Percentiles rank a stretch among this genome's conserved stretches.
These are phyloP conservation scores for Disparrhopalites patrizii DNA, from an alignment of 2,888 invertebrate species.

Conservation along the genomic window DNA sequence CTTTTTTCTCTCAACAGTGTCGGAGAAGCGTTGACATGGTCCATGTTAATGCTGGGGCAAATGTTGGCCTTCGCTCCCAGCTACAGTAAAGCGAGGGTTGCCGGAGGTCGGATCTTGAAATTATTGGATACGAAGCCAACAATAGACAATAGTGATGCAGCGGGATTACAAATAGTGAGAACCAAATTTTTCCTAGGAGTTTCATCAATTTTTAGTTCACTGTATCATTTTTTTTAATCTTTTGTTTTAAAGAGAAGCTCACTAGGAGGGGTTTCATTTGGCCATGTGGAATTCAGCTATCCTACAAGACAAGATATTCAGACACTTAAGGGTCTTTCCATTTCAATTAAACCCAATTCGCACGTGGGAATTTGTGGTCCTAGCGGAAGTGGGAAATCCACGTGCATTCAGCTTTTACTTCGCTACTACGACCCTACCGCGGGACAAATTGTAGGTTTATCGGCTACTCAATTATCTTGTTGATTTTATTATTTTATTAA, in stretches of 20 bases:
- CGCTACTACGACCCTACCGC: constrained; percentile 73
- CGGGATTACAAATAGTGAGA: constrained; percentile 50
- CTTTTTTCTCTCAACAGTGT: too few relatives aligned
- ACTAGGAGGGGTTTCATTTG: constrained; percentile 52
- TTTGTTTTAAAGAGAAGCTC: constrained; percentile 5
- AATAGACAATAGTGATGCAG: constrained; percentile 50
- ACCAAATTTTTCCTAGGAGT: too few relatives aligned
- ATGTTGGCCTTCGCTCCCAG: constrained; percentile 67
- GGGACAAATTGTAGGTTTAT: constrained; percentile 61
- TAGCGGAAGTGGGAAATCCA: constrained; percentile 81
- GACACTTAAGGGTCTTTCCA: constrained; percentile 67
- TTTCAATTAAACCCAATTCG: constrained; percentile 63
- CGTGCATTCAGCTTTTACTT: constrained; percentile 74
- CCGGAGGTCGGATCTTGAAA: constrained; percentile 65
- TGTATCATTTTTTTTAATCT: too few relatives aligned
- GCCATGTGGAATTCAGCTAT: constrained; percentile 54
- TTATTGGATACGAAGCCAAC: constrained; percentile 60
- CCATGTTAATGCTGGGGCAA: constrained; percentile 63
- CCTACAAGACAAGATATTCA: constrained; percentile 53
- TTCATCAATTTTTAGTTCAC: too few relatives aligned
- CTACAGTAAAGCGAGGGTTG: constrained; percentile 61
- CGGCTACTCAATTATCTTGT: too few relatives aligned
- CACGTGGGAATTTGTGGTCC: constrained; percentile 67
- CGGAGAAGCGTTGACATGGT: constrained; percentile 70
- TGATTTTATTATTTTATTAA: too few relatives aligned